Percentiles rank a stretch among this genome's conserved stretches.
Evolutionary conservation across 64 coral and sea anemone genomes (phyloP).

Genomic region (Pachyseris speciosa): DNA sequence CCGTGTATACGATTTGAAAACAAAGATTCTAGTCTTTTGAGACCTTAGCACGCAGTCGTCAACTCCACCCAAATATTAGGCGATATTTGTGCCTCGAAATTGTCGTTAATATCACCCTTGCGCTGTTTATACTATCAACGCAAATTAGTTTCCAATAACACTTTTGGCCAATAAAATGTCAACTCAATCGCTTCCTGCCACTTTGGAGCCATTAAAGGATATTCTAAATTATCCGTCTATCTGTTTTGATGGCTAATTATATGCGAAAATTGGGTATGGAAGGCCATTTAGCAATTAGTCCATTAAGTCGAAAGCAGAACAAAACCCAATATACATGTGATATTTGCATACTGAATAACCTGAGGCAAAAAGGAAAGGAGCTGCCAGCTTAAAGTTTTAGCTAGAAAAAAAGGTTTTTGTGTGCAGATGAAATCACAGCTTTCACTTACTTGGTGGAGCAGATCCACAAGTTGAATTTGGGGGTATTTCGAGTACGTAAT

Average conservation of each 20-base stretch:
- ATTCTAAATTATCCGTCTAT: constrained; percentile 9
- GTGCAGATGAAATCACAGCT: not conserved
- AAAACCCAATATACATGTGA: constrained; percentile 22
- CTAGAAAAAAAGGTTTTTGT: not conserved
- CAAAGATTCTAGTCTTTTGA: no score
- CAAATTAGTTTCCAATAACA: constrained; percentile 27
- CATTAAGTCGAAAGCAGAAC: constrained; percentile 32
- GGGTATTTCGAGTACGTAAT: not conserved
- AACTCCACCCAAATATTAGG: not conserved
- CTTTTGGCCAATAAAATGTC: constrained; percentile 16
- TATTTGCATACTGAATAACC: constrained; percentile 28
- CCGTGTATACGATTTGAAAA: not conserved
- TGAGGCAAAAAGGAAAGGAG: not conserved
- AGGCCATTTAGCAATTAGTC: constrained; percentile 55
- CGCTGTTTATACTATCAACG: constrained; percentile 15
- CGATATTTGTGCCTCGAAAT: not conserved
- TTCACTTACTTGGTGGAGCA: not conserved
- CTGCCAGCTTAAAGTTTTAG: not conserved
- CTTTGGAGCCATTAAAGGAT: constrained; percentile 52
- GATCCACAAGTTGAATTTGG: no score
- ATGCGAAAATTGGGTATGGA: constrained; percentile 42
- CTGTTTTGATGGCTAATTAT: constrained; percentile 35
- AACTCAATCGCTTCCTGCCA: constrained; percentile 44
- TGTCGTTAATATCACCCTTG: constrained; percentile 18
- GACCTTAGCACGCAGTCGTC: not conserved